Percentiles rank a stretch among this genome's conserved stretches.
These are phyloP conservation scores for Drosophila gaucha DNA, from an alignment of 2,888 invertebrate genomes.

Conservation along the genomic window DNA sequence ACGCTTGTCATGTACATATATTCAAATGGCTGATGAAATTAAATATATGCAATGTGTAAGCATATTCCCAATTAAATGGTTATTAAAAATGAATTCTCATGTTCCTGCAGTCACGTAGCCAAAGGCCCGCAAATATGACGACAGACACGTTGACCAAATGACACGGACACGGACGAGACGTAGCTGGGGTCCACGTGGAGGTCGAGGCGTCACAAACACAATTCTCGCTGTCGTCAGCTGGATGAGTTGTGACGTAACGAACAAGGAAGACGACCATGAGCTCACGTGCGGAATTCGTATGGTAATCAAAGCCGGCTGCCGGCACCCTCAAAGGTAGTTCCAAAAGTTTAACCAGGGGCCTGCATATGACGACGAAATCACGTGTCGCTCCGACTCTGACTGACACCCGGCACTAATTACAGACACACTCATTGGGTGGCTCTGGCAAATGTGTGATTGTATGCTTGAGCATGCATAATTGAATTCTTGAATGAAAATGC, in stretches of 20 bases:
- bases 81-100: conserved; percentile 53
- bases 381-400: conserved; percentile 8
- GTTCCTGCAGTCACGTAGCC: conserved; percentile 54
- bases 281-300: conserved; percentile 40
- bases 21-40: conserved; percentile 41
- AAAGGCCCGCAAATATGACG: conserved; percentile 42
- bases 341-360: not conserved
- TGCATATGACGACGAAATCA: conserved; percentile 14
- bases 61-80: conserved; percentile 30
- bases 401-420: conserved; percentile 28
- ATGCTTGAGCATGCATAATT: not conserved
- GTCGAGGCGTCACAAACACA: conserved; percentile 28
- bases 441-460: not conserved
- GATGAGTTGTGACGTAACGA: conserved; percentile 54
- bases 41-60: conserved; percentile 18
- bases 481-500: not conserved
- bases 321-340: conserved; percentile 20
- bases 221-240: conserved; percentile 23
- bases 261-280: conserved; percentile 30
- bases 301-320: conserved; percentile 10
- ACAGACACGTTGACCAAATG: conserved; percentile 61
- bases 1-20: not conserved
- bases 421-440: conserved; percentile 7
- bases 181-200: conserved; percentile 7
- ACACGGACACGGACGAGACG: conserved; percentile 40